Percentiles rank a stretch among this genome's conserved stretches.
These are phyloP conservation scores for Ichneumoninae sp. DNA, from an alignment of 2,888 invertebrate genomes.

Conservation along the genomic window DNA sequence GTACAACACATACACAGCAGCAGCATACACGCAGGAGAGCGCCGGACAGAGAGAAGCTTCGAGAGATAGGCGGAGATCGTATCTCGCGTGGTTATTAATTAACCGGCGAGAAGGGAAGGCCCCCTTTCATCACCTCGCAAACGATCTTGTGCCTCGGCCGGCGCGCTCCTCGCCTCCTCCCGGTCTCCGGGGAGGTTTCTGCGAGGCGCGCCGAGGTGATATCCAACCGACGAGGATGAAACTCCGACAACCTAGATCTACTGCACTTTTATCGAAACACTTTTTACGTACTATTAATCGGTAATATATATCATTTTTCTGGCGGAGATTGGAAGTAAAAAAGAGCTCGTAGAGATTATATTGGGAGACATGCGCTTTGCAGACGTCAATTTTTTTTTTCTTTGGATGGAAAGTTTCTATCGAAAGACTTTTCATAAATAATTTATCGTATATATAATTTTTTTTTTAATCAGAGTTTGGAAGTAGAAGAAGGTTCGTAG, in stretches of 20 bases:
- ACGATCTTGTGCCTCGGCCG: slow-evolving; percentile 74
- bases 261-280: background rate
- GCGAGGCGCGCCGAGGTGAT: slow-evolving; percentile 25
- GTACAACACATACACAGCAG: slow-evolving; percentile 30
- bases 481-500: too few relatives aligned
- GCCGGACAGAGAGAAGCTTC: slow-evolving; percentile 70
- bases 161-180: slow-evolving; percentile 41
- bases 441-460: background rate
- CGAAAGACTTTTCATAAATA: slow-evolving; percentile 13
- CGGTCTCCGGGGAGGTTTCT: slow-evolving; percentile 56
- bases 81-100: slow-evolving; percentile 83
- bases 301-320: background rate
- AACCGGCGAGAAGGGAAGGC: slow-evolving; percentile 83
- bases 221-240: slow-evolving; percentile 13
- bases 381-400: background rate
- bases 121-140: slow-evolving; percentile 83
- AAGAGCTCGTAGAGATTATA: background rate
- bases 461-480: too few relatives aligned
- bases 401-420: background rate
- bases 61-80: slow-evolving; percentile 83
- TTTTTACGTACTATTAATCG: slow-evolving; percentile 6
- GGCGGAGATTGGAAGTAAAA: background rate
- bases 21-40: slow-evolving; percentile 18
- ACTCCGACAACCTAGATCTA: slow-evolving; percentile 7
- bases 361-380: background rate